Conservation (phyloP, 1,140 invertebrate genomes). For the Antheraea pernyi region DNA sequence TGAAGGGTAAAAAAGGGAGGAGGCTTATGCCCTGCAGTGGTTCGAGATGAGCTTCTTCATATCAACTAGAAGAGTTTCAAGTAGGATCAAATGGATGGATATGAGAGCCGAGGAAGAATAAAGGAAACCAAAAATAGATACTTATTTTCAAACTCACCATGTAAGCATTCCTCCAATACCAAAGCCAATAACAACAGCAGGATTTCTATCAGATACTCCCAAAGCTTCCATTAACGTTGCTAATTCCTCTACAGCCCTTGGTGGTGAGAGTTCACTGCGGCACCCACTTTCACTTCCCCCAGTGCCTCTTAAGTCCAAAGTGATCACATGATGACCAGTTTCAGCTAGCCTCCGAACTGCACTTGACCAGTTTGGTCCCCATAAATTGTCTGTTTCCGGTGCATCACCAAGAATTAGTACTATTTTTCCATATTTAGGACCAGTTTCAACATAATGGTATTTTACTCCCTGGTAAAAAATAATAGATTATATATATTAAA, state of each 20-base stretch:
- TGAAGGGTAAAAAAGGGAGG: too few species aligned
- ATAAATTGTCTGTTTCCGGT: conserved; percentile 55
- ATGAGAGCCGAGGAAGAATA: too few species aligned
- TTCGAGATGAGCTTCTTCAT: too few species aligned
- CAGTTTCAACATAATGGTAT: conserved; percentile 69
- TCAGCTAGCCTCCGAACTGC: conserved; percentile 49
- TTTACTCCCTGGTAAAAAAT: conserved; percentile 60
- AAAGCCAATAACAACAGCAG: conserved; percentile 61
- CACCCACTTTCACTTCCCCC: conserved; percentile 61
- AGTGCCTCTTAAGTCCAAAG: conserved; percentile 62
- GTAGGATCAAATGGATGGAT: too few species aligned
- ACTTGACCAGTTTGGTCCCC: conserved; percentile 55
- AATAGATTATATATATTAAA: too few species aligned
- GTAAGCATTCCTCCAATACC: conserved; percentile 68
- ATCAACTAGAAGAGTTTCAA: too few species aligned
- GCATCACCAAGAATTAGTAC: conserved; percentile 62
- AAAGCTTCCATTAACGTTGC: conserved; percentile 49
- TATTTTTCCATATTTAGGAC: conserved; percentile 50
- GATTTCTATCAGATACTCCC: conserved; percentile 51
- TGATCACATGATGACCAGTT: conserved; percentile 53
- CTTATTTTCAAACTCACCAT: conserved; percentile 43
- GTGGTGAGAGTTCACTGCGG: conserved; percentile 54
- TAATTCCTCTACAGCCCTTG: conserved; percentile 53
- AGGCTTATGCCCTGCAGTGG: too few species aligned
- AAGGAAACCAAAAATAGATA: too few species aligned